These are phyloP conservation scores for Plemyria rubiginata DNA, from an alignment of 2,888 invertebrate genomes.

Conservation along the genomic window DNA sequence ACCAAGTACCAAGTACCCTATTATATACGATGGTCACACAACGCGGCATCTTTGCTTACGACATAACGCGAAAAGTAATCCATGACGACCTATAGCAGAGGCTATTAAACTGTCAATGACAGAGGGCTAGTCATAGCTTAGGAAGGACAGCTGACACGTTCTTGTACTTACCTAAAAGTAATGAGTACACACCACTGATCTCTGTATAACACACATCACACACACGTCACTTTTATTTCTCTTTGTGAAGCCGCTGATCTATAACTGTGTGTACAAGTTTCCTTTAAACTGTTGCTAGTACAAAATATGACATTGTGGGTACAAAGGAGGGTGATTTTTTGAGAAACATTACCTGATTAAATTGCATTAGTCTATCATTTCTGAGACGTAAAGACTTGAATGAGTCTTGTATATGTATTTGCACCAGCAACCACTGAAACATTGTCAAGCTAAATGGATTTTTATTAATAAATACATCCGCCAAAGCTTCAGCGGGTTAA, in stretches of 20 bases:
- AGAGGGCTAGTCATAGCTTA: slow-evolving; percentile 51
- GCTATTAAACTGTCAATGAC: slow-evolving; percentile 76
- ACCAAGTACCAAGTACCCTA: too few species aligned
- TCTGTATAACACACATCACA: too few species aligned
- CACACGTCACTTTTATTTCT: too few species aligned
- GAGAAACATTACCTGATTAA: too few species aligned
- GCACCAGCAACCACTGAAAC: neutral
- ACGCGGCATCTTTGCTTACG: slow-evolving; percentile 56
- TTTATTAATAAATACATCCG: neutral
- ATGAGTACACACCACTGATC: too few species aligned
- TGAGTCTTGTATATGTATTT: neutral
- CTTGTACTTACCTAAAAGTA: neutral
- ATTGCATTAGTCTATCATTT: neutral
- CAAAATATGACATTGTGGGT: too few species aligned
- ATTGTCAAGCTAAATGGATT: neutral
- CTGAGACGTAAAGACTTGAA: neutral
- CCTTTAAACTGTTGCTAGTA: too few species aligned
- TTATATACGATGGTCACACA: slow-evolving; percentile 54
- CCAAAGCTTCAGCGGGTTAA: neutral
- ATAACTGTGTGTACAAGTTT: too few species aligned
- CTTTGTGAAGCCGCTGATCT: too few species aligned
- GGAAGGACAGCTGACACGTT: slow-evolving; percentile 8
- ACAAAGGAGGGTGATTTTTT: too few species aligned
- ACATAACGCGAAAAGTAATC: slow-evolving; percentile 51
- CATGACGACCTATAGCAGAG: slow-evolving; percentile 53